Evolutionary conservation across 2,797 vertebrate species (phyloP).

Genomic region (Etheostoma nigrum): DNA sequence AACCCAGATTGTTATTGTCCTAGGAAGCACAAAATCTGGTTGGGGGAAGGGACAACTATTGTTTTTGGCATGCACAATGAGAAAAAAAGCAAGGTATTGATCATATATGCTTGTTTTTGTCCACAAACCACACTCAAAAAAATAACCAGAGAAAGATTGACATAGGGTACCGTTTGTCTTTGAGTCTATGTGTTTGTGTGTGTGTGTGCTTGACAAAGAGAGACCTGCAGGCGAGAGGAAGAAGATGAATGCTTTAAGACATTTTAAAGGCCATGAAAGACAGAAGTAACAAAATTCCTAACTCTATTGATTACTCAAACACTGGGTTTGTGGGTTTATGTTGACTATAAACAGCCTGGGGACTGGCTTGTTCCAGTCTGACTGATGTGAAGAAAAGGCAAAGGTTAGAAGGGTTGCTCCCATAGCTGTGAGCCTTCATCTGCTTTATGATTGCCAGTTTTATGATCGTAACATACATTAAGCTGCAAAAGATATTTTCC

Average conservation of each 20-base stretch:
- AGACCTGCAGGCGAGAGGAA: background rate
- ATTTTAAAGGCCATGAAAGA: constrained; percentile 64
- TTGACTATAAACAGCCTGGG: constrained; percentile 74
- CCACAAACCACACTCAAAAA: constrained; percentile 46
- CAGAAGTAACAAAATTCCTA: constrained; percentile 69
- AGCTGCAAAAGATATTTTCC: constrained; percentile 8
- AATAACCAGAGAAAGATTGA: constrained; percentile 54
- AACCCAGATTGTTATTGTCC: constrained; percentile 40
- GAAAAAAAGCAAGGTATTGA: constrained; percentile 55
- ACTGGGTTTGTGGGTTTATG: constrained; percentile 70
- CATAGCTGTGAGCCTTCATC: constrained; percentile 20
- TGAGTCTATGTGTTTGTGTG: constrained; percentile 43
- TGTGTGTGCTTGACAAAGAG: constrained; percentile 36
- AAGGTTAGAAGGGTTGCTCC: constrained; percentile 37
- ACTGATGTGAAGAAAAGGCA: constrained; percentile 55
- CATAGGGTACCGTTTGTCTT: constrained; percentile 58
- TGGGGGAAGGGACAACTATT: constrained; percentile 12
- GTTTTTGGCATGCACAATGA: constrained; percentile 17
- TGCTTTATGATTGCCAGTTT: constrained; percentile 47
- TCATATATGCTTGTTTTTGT: constrained; percentile 47
- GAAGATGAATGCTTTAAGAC: constrained; percentile 42
- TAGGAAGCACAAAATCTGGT: constrained; percentile 16
- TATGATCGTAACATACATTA: constrained; percentile 30
- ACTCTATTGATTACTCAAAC: constrained; percentile 71
- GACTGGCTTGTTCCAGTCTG: constrained; percentile 55